Percentiles rank a stretch among this genome's conserved stretches.
phyloP scores from a whole-genome alignment of 1,140 invertebrate genomes.

The Platorchestia sp. region DNA sequence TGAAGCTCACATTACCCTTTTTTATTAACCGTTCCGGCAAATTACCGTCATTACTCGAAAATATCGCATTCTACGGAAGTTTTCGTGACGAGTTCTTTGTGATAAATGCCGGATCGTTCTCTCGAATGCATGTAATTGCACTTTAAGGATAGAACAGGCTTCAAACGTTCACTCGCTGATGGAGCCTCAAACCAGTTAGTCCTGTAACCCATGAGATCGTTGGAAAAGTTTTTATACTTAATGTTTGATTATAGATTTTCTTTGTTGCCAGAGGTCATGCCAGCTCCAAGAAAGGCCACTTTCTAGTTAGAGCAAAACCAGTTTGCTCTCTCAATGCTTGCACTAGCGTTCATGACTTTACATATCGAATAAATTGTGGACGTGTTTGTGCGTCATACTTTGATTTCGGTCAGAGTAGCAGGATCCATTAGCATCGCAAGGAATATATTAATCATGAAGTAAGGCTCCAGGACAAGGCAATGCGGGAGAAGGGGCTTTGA shows the following conservation, averaged over 20 bases:
- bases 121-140: background rate
- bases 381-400: background rate
- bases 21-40: background rate
- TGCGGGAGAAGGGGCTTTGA: background rate
- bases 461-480: background rate
- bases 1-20: background rate
- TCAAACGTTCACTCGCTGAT: background rate
- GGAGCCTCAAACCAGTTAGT: background rate
- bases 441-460: background rate
- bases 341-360: background rate
- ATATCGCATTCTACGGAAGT: background rate
- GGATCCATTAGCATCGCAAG: background rate
- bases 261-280: slow-evolving; percentile 6
- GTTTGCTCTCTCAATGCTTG: background rate
- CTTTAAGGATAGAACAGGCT: background rate
- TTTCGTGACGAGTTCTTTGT: background rate
- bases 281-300: background rate
- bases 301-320: background rate
- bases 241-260: background rate
- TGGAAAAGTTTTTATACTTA: background rate
- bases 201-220: background rate
- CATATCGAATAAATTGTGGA: background rate
- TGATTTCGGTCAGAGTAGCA: background rate
- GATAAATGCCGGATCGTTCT: background rate
- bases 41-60: background rate